A percentile compares a stretch with the other conserved stretches of the same genome.
These are phyloP conservation scores for Oxystoma pomonae DNA, from an alignment of 2,888 invertebrate genomes.

Conservation along the genomic window DNA sequence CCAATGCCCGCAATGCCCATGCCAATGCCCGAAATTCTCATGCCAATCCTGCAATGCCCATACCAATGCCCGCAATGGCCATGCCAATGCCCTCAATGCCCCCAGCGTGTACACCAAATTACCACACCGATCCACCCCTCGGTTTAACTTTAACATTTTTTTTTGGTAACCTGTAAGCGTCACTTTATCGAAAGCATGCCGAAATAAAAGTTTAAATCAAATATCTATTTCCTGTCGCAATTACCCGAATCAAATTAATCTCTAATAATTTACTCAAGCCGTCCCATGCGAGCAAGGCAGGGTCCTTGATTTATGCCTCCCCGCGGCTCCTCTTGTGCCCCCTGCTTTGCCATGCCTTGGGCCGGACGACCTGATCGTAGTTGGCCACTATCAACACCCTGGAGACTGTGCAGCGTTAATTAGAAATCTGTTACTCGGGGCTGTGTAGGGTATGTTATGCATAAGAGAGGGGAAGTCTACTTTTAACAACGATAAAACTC, in stretches of 20 bases:
- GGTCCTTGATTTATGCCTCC: not conserved
- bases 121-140: no score
- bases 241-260: not conserved
- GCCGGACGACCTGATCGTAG: not conserved
- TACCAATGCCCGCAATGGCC: no score
- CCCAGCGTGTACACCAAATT: no score
- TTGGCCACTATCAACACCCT: not conserved
- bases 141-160: not conserved
- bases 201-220: not conserved
- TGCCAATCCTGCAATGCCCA: no score
- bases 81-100: no score
- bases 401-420: not conserved
- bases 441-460: no score
- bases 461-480: no score
- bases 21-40: no score
- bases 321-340: not conserved
- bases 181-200: not conserved
- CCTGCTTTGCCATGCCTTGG: not conserved
- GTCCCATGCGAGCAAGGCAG: not conserved
- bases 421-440: not conserved
- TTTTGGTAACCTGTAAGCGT: not conserved
- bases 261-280: not conserved
- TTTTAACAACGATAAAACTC: no score
- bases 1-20: no score
- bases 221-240: not conserved